A percentile compares a stretch with the other conserved stretches of the same genome.
These are phyloP conservation scores for Lamellibrachia luymesi DNA, from an alignment of 1,140 invertebrate species.

Conservation along the genomic window DNA sequence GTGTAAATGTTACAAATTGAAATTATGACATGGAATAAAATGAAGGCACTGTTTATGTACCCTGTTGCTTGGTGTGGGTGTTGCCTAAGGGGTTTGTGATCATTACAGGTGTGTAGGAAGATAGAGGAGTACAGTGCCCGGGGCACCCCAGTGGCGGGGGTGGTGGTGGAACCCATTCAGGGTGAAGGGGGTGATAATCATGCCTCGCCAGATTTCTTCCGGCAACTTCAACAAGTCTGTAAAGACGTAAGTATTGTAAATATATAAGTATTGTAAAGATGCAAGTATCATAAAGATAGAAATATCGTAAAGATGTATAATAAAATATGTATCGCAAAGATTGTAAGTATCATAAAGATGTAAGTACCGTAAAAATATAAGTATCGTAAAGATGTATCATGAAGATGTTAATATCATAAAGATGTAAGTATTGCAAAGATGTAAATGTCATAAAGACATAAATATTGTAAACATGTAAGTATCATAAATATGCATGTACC, in stretches of 20 bases:
- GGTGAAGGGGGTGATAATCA: slow-evolving; percentile 96
- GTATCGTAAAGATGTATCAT: too few relatives aligned
- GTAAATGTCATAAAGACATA: too few relatives aligned
- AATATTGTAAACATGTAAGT: too few relatives aligned
- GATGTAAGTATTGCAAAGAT: neutral
- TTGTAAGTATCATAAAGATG: neutral
- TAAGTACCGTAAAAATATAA: neutral
- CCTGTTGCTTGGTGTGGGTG: neutral
- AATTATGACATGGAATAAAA: too few relatives aligned
- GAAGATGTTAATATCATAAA: too few relatives aligned
- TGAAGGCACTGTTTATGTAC: too few relatives aligned
- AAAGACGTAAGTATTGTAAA: slow-evolving; percentile 66
- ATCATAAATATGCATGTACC: too few relatives aligned
- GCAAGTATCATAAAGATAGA: neutral
- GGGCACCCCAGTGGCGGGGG: slow-evolving; percentile 81
- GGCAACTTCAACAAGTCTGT: slow-evolving; percentile 74
- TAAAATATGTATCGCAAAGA: slow-evolving; percentile 46
- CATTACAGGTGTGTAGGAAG: slow-evolving; percentile 41
- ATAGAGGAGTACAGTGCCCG: slow-evolving; percentile 74
- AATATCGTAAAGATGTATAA: too few relatives aligned
- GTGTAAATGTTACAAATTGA: too few relatives aligned
- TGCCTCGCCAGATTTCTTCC: slow-evolving; percentile 90
- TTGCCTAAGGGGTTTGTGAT: neutral
- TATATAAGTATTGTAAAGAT: neutral
- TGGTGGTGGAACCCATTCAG: slow-evolving; percentile 95